Base-by-base conservation (phyloP, 2,113 vertebrate genomes). In the Vidua chalybeata region DNA sequence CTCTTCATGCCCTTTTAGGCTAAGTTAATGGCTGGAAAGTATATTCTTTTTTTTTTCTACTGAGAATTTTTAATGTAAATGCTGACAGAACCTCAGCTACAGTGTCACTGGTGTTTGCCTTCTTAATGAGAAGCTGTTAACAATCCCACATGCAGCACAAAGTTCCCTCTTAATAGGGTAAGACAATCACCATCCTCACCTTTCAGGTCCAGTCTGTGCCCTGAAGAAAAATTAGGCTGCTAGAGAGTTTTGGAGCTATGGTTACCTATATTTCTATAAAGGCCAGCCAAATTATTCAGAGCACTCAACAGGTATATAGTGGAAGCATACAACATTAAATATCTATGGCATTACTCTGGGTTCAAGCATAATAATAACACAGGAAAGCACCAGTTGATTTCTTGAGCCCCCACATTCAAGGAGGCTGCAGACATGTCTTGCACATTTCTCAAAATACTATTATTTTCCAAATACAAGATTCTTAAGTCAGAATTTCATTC, bases 91-190 rank as follows among this genome's bases (percentile, higher is more conserved):
- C 83, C 37, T 84, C 79, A 59, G 37, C 35, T 52, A 45, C n/a
- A 74, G 39, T 83, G 63, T 85, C 77, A 48, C 45, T 54, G 55
- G 39, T 43, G 17, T 81, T 95, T 94, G 33, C 72, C 61, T 87
- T 83, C 6, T 3, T 92, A 94, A 93, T 68, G 63, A 94, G 83
- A 85, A 87, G 58, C 80, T 85, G 48, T 56, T 89, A 85, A 78
- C 43, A 89, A 61, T 74, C 23, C 64, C 69, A 79, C 41, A 68
- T 51, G 43, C 35, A 95, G 59, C 81, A 93, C 45, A 76, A 58
- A 52, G 41, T 78, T 92, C 28, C 20, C 26, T 73, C 43, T 82
- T 84, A 87, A 68, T 1, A 11, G 26, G 14, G 5, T 72, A 89
- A 89, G 71, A 61, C 17, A 78, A 30, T 75, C 21, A 20, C 35